Percentiles rank a stretch among this genome's conserved stretches.
These are phyloP conservation scores for Dromius quadrimaculatus DNA, from an alignment of 2,888 invertebrate species.

Conservation along the genomic window DNA sequence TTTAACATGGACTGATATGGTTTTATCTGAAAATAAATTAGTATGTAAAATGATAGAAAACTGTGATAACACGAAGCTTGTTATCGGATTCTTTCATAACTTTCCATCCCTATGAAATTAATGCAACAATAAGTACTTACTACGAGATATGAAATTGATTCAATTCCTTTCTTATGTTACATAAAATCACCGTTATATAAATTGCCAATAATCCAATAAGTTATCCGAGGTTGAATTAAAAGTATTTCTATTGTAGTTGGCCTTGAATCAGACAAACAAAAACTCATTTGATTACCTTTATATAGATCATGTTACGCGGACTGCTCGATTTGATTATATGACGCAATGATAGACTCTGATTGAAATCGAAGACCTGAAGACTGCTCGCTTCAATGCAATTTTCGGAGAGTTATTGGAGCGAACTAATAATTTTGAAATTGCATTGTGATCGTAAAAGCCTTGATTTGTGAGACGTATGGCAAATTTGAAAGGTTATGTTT, in stretches of 20 bases:
- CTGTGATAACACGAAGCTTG: no score
- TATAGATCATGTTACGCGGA: slow-evolving; percentile 17
- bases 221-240: slow-evolving; percentile 13
- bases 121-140: no score
- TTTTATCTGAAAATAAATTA: no score
- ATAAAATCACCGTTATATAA: slow-evolving; percentile 18
- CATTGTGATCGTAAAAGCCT: not conserved
- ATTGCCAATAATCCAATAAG: slow-evolving; percentile 7
- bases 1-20: no score
- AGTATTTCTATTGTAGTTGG: slow-evolving; percentile 4
- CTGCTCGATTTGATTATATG: slow-evolving; percentile 1
- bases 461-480: not conserved
- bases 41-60: no score
- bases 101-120: no score
- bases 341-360: not conserved
- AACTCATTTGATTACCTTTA: slow-evolving; percentile 16
- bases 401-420: slow-evolving; percentile 1
- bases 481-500: not conserved
- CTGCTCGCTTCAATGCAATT: slow-evolving; percentile 7
- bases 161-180: slow-evolving; percentile 10
- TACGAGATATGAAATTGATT: no score
- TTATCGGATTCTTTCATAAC: no score
- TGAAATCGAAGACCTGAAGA: no score
- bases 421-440: not conserved
- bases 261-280: slow-evolving; percentile 25